Percentiles rank a stretch among this genome's conserved stretches.
phyloP scores from a whole-genome alignment of 2,113 vertebrate genomes.

The Talpa occidentalis region DNA sequence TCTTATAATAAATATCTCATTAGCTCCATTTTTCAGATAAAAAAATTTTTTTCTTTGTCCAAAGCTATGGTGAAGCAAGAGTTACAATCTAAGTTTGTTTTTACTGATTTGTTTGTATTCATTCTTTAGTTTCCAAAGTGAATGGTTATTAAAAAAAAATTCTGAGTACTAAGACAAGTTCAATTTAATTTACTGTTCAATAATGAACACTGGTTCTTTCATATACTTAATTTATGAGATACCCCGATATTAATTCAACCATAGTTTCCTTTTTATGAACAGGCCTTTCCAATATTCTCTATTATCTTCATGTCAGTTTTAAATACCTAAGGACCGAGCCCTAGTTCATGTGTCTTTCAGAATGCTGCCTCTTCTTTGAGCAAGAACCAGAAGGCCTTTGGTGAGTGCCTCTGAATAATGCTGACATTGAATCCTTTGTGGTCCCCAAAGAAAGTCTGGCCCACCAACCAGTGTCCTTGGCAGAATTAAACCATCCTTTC shows the following conservation, averaged over 20 bases:
- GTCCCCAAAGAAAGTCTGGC: not conserved
- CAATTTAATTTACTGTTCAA: constrained; percentile 9
- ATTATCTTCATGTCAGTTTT: not conserved
- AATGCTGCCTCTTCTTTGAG: not conserved
- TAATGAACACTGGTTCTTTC: not conserved
- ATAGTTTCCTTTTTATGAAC: not conserved
- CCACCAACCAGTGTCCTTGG: not conserved
- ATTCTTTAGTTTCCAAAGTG: constrained; percentile 42
- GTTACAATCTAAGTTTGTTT: not conserved
- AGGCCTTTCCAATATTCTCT: not conserved
- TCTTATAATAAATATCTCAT: not conserved
- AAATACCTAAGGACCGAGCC: not conserved
- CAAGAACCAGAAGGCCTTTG: not conserved
- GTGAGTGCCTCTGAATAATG: not conserved
- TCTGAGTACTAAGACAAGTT: not conserved
- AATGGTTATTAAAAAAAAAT: not conserved
- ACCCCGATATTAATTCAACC: not conserved
- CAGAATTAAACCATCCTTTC: not conserved
- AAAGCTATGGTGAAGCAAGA: not conserved
- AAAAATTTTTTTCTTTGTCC: constrained; percentile 23
- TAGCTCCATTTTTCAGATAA: not conserved
- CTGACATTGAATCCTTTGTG: not conserved
- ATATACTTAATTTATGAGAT: not conserved
- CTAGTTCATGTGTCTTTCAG: not conserved
- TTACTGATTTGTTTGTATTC: not conserved